Base-by-base conservation (phyloP, 64 coral and sea anemone genomes). In the Hydrozoanthus tunicans region DNA sequence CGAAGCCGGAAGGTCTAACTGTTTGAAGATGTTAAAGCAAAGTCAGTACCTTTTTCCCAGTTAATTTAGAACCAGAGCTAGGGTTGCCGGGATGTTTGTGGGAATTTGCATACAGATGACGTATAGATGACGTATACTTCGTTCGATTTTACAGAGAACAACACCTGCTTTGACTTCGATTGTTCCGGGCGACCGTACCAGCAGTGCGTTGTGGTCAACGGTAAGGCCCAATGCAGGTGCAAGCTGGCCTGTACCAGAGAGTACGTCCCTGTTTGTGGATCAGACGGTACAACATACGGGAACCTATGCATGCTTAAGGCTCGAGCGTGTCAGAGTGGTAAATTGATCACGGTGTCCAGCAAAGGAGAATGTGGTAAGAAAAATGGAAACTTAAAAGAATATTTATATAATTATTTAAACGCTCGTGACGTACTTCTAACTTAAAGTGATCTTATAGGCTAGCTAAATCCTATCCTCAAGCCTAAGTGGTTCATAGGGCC, bases 321-420 rank as follows among this genome's bases (percentile, higher is more conserved):
- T 1, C 58, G 43, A 13, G 79, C 79, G 24, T 81, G 79, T n/a
- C 20, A 81, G 23, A 81, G 58, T 10, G 79, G 79, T 5, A 81
- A 63, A 63, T 13, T 81, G 59, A 81, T 81, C 1, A 81, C 79
- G 10, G 79, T 81, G 10, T 62, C 58, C 24, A 62, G 79, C 57
- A 81, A 59, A 13, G 79, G 79, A 23, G 27, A 81, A 14, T 81
- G 79, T 5, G 79, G 79, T 81, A 81, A 81, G 79, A 14, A 27
- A 27, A 27, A 60, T 6, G 25, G 3, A 13, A 6, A 26, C 7
- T 25, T 25, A 80, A 61, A 1, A 13, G 6, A 11, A 26, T 6
- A 13, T 59, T 20, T 6, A 23, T 78, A 3, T 15, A 78, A 56
- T 4, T 7, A 58, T 3, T 56, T 5, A 7, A 1, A 5, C 66